Conservation (phyloP, 2,888 invertebrate genomes). For the Drosophila anceps region DNA sequence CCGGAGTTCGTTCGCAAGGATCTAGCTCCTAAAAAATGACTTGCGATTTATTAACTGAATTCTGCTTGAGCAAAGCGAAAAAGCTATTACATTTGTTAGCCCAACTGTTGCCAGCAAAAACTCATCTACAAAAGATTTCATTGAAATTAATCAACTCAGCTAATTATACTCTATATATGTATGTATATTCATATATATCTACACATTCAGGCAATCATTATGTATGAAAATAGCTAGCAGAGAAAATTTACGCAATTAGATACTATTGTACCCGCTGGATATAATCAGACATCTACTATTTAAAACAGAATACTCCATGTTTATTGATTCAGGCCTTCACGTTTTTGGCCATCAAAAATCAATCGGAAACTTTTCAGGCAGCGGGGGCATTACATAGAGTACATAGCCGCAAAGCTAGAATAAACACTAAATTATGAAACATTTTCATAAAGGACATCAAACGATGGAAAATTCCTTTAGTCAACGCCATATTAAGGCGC, state of each 20-base stretch:
- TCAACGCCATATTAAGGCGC: not conserved
- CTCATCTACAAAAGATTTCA: not conserved
- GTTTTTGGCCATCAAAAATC: slow-evolving; percentile 48
- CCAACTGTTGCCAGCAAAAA: slow-evolving; percentile 42
- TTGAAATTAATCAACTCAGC: slow-evolving; percentile 19
- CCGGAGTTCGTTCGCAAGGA: slow-evolving; percentile 9
- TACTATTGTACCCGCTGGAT: slow-evolving; percentile 49
- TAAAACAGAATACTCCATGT: slow-evolving; percentile 39
- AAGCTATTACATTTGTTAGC: slow-evolving; percentile 46
- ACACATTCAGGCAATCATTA: not conserved
- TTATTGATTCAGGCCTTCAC: slow-evolving; percentile 56
- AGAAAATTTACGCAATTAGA: slow-evolving; percentile 45
- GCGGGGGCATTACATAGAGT: not conserved
- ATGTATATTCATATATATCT: not conserved
- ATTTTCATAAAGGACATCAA: slow-evolving; percentile 5
- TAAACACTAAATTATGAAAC: slow-evolving; percentile 24
- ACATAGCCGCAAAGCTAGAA: slow-evolving; percentile 1
- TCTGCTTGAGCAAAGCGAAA: slow-evolving; percentile 18
- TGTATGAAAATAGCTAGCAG: slow-evolving; percentile 43
- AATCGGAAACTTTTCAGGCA: slow-evolving; percentile 48
- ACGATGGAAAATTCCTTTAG: slow-evolving; percentile 10
- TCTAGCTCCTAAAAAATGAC: slow-evolving; percentile 31
- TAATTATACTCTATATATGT: slow-evolving; percentile 19
- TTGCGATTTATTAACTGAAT: slow-evolving; percentile 44
- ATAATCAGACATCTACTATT: slow-evolving; percentile 41